Percentiles rank a stretch among this genome's conserved stretches.
Conservation (phyloP, 2,113 vertebrate species). For the Larimichthys crocea region DNA sequence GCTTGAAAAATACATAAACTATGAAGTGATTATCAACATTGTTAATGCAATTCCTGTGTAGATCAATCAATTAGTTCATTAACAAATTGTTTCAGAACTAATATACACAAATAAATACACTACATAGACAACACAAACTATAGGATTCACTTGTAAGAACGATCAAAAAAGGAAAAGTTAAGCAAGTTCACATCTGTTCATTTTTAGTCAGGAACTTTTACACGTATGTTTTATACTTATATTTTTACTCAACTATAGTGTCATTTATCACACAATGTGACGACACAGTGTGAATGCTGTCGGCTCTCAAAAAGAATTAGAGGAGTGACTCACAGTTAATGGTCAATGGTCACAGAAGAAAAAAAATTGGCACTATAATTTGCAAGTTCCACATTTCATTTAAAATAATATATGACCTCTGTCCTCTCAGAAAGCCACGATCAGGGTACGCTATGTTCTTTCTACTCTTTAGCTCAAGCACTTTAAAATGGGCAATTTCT, state of each 20-base stretch:
- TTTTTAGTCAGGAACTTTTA: neutral
- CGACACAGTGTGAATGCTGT: neutral
- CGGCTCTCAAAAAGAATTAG: neutral
- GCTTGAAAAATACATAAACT: neutral
- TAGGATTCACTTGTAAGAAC: neutral
- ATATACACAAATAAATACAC: neutral
- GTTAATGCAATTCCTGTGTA: neutral
- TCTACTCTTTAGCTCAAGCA: neutral
- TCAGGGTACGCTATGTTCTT: neutral
- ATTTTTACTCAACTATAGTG: neutral
- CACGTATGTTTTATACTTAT: neutral
- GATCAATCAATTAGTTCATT: no score
- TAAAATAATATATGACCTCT: neutral
- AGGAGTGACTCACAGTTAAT: neutral
- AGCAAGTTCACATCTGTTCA: neutral
- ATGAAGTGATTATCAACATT: neutral
- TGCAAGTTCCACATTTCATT: neutral
- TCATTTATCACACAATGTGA: neutral
- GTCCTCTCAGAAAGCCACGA: neutral
- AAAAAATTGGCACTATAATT: neutral
- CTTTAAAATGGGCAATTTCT: neutral
- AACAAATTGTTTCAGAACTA: neutral
- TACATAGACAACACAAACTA: neutral
- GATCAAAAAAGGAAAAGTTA: no score
- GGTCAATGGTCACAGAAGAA: neutral